Base-by-base conservation (phyloP, 1,140 invertebrate species). In the Saxidomus purpurata region DNA sequence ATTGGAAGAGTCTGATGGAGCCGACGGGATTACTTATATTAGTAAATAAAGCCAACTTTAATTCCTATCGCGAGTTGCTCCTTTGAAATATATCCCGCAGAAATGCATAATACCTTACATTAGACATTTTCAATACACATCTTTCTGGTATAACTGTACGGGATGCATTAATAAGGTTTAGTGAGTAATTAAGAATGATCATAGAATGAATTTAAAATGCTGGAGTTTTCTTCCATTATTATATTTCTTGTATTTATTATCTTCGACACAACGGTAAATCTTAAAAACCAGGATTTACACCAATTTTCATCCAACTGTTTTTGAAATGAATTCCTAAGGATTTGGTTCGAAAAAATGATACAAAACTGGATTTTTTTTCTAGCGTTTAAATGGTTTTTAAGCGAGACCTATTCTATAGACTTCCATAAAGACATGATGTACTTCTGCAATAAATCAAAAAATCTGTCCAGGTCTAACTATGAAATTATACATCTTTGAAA, bases 81-180 rank as follows among this genome's bases (percentile, higher is more conserved):
- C 86, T 88, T 88, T 88, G 86, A 88, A 88, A 80, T 81, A 36
- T 67, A 88, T 88, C 74, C 63, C 17, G 17, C 36, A 47, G 34
- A 88, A 81, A 88, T 71, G 36, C 28, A 81, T 77, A 81, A 79
- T 81, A 34, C 61, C 86, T 13, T 28, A 69, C 63, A 67, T 88
- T 71, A 47, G 38, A 80, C n/a, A 67, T 81, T 71, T 81, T 63
- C 76, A 38, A 61, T 79, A 22, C 55, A 52, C 40, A 52, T 67
- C 74, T 80, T 63, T 36, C 19, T 31, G 28, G 43, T 49, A 19
- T 52, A 55, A 76, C 49, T 36, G 67, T 25, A 36, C 2, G n/a
- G 13, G 25, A n/a, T 11, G 86, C 55, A 80, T 88, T 88, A 88
- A 88, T 88, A 49, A 6, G 43, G 59, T 49, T 81, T 88, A 69